Evolutionary conservation across 2,113 vertebrate species (phyloP).

Genomic region (Centropristis striata): DNA sequence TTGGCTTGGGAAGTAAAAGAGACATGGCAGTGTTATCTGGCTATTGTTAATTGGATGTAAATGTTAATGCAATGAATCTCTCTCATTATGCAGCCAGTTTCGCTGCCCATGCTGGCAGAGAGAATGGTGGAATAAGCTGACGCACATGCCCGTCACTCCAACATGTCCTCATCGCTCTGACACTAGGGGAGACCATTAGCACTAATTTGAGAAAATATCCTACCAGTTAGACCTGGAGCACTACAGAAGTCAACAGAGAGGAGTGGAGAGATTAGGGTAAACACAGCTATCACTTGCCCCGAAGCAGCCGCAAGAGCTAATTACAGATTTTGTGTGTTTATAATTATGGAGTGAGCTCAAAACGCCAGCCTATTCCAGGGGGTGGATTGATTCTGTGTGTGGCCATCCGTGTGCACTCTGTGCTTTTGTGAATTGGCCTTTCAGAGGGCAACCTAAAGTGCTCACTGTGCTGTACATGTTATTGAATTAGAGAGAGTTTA

Average conservation of each 20-base stretch:
- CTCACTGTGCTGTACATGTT: conserved; percentile 76
- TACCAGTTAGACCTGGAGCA: conserved; percentile 80
- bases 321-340: conserved; percentile 83
- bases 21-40: conserved; percentile 45
- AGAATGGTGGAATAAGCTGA: conserved; percentile 62
- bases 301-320: conserved; percentile 73
- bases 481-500: conserved; percentile 79
- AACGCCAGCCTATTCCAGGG: conserved; percentile 75
- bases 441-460: conserved; percentile 71
- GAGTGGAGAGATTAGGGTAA: conserved; percentile 67
- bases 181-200: conserved; percentile 78
- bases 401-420: conserved; percentile 78
- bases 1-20: conserved; percentile 46
- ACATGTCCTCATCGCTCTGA: conserved; percentile 76
- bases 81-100: conserved; percentile 71
- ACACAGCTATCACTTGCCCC: conserved; percentile 70
- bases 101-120: conserved; percentile 63
- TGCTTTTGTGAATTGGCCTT: conserved; percentile 67
- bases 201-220: conserved; percentile 82
- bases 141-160: conserved; percentile 71
- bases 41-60: conserved; percentile 81
- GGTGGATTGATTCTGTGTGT: conserved; percentile 79
- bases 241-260: conserved; percentile 67
- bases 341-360: conserved; percentile 79
- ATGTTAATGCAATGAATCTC: conserved; percentile 79